Evolutionary conservation across 2,113 vertebrate species (phyloP).

Genomic region (Salvelinus fontinalis): DNA sequence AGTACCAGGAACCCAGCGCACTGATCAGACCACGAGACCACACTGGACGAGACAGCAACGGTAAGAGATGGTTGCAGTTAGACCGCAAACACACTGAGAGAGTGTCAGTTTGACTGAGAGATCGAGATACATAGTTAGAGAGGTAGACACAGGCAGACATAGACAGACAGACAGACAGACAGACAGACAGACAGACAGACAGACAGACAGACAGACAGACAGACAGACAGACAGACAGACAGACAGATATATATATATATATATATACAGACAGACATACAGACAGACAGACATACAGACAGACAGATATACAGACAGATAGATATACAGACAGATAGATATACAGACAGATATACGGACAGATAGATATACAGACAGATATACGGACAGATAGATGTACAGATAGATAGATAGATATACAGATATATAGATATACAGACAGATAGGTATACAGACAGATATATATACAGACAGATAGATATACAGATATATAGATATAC

Average conservation of each 20-base stretch:
- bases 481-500: not conserved
- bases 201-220: not conserved
- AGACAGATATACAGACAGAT: not conserved
- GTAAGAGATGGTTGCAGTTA: slow-evolving; percentile 58
- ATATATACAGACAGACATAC: too few relatives aligned
- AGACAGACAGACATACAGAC: not conserved
- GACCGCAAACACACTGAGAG: slow-evolving; percentile 7
- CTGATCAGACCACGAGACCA: slow-evolving; percentile 79
- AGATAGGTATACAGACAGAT: too few relatives aligned
- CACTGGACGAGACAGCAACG: slow-evolving; percentile 72
- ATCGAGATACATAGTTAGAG: slow-evolving; percentile 10
- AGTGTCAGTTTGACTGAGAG: too few relatives aligned
- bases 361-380: not conserved
- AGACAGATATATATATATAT: too few relatives aligned
- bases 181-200: not conserved
- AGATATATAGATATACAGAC: too few relatives aligned
- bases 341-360: not conserved
- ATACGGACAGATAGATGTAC: too few relatives aligned
- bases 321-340: not conserved
- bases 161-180: not conserved
- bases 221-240: too few relatives aligned
- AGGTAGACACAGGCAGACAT: slow-evolving; percentile 1
- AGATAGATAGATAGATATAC: too few relatives aligned
- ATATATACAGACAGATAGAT: too few relatives aligned
- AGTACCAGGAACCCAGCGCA: slow-evolving; percentile 87